Base-by-base conservation (phyloP, 2,797 vertebrate genomes). In the Amazona ochrocephala region DNA sequence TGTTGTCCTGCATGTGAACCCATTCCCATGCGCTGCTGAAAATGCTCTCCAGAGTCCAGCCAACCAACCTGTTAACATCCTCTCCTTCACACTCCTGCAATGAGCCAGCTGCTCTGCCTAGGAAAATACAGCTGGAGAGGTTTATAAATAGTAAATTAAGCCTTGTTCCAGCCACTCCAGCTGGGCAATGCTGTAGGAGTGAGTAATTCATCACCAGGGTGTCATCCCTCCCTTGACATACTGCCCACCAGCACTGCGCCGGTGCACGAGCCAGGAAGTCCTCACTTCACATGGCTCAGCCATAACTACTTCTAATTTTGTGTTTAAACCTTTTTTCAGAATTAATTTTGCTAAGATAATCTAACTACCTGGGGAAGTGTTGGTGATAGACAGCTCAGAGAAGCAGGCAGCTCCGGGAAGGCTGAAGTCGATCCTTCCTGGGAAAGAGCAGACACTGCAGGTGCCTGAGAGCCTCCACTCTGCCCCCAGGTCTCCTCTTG, bases 131-230 rank as follows among this genome's bases (percentile, higher is more conserved):
- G 96, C 97, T 95, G 93, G 94, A 91, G 87, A 96, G 80, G 91
- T 94, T 97, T 96, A 96, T 96, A 96, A 97, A 97, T 95, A 96
- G 97, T 92, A 97, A 98, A 97, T 97, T 93, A 97, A 97, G 95
- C 91, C 90, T 91, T 93, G 90, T 74, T 95, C 18, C 96, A 94
- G 91, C 93, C 95, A 23, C 72, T 92, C 93, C 97, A 96, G 96
- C 96, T 97, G 96, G 95, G 95, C 91, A 91, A 2, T 5, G 62
- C 89, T 92, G 54, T 50, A 70, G 89, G 26, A 93, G 83, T 13
- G 54, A 90, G 90, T 73, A 61, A 96, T 97, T 85, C 95, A 96
- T 97, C 96, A 94, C 45, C 1, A 6, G 75, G 89, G 94, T 93
- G 92, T 94, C 93, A 74, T 89, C 93, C 93, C 58, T 83, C 34